Conservation (phyloP, 1,140 invertebrate species). For the Lerema accius region DNA sequence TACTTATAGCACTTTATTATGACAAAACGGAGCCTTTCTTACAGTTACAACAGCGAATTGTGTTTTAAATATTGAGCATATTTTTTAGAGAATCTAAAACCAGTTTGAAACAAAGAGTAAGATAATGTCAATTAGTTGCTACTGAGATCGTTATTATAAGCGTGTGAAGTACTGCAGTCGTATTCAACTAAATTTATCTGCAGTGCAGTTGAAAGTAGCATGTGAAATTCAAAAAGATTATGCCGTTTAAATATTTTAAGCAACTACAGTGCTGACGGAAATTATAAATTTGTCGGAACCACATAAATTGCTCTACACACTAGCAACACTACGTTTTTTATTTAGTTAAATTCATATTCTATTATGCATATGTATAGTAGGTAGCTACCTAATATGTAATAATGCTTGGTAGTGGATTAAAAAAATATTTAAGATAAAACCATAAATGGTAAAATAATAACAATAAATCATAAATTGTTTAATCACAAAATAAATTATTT, state of each 20-base stretch:
- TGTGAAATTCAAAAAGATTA: background rate
- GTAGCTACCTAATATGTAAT: no score
- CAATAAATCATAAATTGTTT: background rate
- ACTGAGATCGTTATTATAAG: background rate
- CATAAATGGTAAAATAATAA: no score
- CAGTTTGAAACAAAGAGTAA: background rate
- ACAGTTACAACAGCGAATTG: background rate
- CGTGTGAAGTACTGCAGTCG: background rate
- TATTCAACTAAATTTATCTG: background rate
- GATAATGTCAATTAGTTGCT: background rate
- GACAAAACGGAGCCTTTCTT: background rate
- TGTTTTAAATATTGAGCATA: slow-evolving; percentile 1
- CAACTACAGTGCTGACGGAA: background rate
- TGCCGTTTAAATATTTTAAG: background rate
- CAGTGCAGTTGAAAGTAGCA: background rate
- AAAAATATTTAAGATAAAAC: no score
- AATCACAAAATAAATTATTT: background rate
- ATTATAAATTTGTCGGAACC: background rate
- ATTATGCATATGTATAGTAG: no score
- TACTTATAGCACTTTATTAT: background rate
- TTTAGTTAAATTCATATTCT: no score
- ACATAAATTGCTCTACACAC: background rate
- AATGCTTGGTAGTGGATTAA: no score
- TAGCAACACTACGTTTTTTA: no score
- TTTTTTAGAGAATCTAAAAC: background rate